Evolutionary conservation across 2,888 invertebrate genomes (phyloP), one percentile per base, ranked within the genome.

Genomic region (Sacculina carcini): DNA sequence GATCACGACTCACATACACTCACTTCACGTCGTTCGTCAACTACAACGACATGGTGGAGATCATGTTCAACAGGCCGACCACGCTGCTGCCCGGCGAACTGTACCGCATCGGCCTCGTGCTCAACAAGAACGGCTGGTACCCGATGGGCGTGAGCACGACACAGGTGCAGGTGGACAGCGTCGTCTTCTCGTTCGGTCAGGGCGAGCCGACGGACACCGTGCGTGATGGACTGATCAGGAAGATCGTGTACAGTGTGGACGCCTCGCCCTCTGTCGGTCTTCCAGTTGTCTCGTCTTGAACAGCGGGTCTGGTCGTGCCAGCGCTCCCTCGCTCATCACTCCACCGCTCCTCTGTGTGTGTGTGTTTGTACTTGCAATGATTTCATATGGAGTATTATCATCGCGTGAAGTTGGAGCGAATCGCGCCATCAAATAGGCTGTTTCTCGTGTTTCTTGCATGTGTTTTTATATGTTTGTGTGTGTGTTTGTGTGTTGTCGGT

Each of bases 81-180:
- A 79, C 77, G 59, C 79, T 84, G 59, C 78, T 78, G 62, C 71
- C 74, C 59, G 74, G 77, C 62, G 77, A 77, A 73, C 72, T 77
- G 51, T 84, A 83, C 65, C 78, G 79, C 64, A 77, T 84, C 58
- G 81, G 79, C 48, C 79, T 83, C 26, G 80, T 80, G 40, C 75
- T 83, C 66, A 81, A 83, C 66, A 81, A 80, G 63, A 71, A 74
- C 55, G 83, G 83, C 14, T 78, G 78, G 73, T 84, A 84, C 66
- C 81, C 82, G 6, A 74, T 78, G 70, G 81, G 79, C 56, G 72
- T 74, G 5, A 79, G 79, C 62, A 73, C 75, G 0, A 73, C 73
- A 58, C 73, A 75, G 48, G 74, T 76, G 29, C 69, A 72, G 6
- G 76, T 77, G 46, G 77, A 79, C 62, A 74, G 74, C 2, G 79